Conservation (phyloP, 2,797 vertebrate species). For the Bradypodion pumilum region DNA sequence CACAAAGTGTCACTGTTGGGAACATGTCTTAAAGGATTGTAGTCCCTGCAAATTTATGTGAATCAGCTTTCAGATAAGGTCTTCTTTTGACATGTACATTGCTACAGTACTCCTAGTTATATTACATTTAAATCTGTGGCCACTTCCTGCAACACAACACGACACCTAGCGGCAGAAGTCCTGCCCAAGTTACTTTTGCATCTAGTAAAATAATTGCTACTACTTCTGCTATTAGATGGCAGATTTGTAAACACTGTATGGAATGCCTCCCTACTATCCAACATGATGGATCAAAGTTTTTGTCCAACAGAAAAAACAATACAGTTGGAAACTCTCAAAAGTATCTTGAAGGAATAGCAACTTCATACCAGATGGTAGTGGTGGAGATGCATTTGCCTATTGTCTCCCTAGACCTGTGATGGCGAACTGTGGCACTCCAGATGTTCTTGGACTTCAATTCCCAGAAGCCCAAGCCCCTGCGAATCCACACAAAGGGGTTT, state of each 20-base stretch:
- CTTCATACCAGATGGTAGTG: background rate
- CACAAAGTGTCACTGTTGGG: background rate
- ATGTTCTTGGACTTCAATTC: too few relatives aligned
- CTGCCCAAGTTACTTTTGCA: background rate
- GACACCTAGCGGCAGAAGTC: background rate
- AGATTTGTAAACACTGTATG: background rate
- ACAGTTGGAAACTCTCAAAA: background rate
- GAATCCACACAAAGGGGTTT: too few relatives aligned
- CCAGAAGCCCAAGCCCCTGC: too few relatives aligned
- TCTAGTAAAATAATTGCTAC: background rate
- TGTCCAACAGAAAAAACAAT: background rate
- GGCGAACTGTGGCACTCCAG: too few relatives aligned
- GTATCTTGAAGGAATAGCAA: background rate
- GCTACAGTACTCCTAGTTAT: too few relatives aligned
- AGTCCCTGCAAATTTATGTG: background rate
- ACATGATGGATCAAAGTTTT: background rate
- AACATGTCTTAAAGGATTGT: background rate
- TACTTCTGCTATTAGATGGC: background rate
- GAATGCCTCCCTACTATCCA: background rate
- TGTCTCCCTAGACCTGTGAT: background rate
- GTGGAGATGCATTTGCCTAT: background rate
- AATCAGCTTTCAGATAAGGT: background rate
- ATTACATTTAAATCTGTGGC: background rate
- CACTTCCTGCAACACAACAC: background rate
- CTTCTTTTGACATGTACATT: background rate